Percentiles rank a stretch among this genome's conserved stretches.
phyloP scores from a whole-genome alignment of 1,140 invertebrate genomes.

The Schlechtendalia chinensis region DNA sequence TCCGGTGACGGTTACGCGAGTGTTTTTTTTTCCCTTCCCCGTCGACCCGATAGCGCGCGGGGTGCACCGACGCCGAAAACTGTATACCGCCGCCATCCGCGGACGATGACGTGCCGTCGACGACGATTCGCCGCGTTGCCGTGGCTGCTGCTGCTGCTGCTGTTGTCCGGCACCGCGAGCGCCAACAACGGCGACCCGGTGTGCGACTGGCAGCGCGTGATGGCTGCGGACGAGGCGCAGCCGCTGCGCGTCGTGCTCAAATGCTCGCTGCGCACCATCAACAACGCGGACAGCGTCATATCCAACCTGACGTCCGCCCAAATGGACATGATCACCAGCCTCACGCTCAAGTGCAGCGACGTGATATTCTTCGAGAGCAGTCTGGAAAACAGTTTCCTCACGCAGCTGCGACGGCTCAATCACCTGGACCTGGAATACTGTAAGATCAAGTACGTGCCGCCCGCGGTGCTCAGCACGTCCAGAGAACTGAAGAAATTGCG shows the following conservation, averaged over 20 bases:
- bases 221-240: slow-evolving; percentile 65
- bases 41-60: not conserved
- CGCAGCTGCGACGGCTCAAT: slow-evolving; percentile 74
- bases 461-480: slow-evolving; percentile 71
- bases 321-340: slow-evolving; percentile 66
- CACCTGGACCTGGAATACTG: slow-evolving; percentile 80
- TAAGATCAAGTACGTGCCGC: slow-evolving; percentile 75
- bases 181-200: slow-evolving; percentile 52
- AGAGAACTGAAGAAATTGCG: slow-evolving; percentile 75
- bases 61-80: no score
- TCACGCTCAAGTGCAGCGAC: slow-evolving; percentile 75
- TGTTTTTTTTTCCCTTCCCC: not conserved
- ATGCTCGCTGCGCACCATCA: slow-evolving; percentile 72
- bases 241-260: slow-evolving; percentile 61
- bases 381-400: slow-evolving; percentile 67
- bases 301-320: slow-evolving; percentile 66
- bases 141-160: slow-evolving; percentile 5
- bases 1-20: slow-evolving; percentile 25
- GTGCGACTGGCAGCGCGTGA: slow-evolving; percentile 57
- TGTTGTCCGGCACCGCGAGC: not conserved
- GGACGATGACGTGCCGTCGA: slow-evolving; percentile 11
- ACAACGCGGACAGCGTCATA: slow-evolving; percentile 67
- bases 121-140: slow-evolving; percentile 10
- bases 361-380: slow-evolving; percentile 76
- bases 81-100: slow-evolving; percentile 1